phyloP scores from a whole-genome alignment of 2,797 vertebrate species.

The Aselliscus stoliczkanus region DNA sequence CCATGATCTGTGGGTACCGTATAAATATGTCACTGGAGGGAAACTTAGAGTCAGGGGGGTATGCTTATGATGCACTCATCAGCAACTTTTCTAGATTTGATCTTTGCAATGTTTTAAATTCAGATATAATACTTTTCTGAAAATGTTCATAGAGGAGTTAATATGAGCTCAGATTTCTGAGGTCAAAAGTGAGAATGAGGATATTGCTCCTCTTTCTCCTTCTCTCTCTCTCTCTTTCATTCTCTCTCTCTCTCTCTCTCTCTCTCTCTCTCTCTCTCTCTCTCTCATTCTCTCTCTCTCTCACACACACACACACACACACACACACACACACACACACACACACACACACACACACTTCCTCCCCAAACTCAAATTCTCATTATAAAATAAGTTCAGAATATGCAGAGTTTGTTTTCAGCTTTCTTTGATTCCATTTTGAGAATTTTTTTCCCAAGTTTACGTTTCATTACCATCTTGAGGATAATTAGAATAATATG shows the following conservation, averaged over 20 bases:
- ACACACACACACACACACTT: background rate
- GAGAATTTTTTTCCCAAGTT: background rate
- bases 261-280: fast-evolving
- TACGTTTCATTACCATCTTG: background rate
- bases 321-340: no score
- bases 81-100: background rate
- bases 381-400: background rate
- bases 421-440: background rate
- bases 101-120: background rate
- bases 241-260: background rate
- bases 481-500: background rate
- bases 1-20: background rate
- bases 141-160: background rate
- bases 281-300: background rate
- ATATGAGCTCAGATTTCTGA: background rate
- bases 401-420: background rate
- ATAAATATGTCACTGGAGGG: background rate
- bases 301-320: background rate
- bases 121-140: background rate
- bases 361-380: background rate
- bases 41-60: background rate
- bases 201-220: background rate
- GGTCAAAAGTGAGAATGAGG: background rate
- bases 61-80: background rate
- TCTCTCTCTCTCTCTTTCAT: background rate